Evolutionary conservation across 2,113 vertebrate genomes (phyloP).

Genomic region (Conger conger): DNA sequence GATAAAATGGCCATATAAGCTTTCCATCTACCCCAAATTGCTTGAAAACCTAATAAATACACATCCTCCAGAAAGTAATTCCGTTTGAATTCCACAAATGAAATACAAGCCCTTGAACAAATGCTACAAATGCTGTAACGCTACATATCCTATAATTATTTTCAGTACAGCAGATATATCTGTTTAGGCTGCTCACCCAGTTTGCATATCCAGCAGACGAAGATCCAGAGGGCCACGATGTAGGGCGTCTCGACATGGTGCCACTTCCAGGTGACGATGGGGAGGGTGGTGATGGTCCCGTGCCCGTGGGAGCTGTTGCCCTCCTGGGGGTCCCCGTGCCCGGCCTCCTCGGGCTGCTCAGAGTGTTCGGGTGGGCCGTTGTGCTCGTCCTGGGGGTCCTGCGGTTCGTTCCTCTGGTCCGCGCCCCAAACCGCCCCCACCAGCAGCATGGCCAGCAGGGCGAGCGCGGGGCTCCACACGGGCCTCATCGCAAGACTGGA

Average conservation of each 20-base stretch:
- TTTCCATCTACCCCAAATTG: background rate
- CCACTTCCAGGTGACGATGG: conserved; percentile 73
- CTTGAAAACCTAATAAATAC: background rate
- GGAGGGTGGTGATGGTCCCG: conserved; percentile 54
- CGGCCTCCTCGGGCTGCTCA: background rate
- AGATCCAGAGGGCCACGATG: conserved; percentile 68
- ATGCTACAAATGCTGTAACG: background rate
- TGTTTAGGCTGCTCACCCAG: conserved; percentile 63
- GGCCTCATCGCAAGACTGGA: conserved; percentile 5
- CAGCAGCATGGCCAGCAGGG: background rate
- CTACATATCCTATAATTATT: background rate
- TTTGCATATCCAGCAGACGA: conserved; percentile 74
- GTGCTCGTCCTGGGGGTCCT: background rate
- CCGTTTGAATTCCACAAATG: background rate
- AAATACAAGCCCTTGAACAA: background rate
- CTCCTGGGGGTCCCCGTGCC: background rate
- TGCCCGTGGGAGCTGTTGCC: conserved; percentile 22
- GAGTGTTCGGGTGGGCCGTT: too few species aligned
- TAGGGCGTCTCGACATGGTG: conserved; percentile 59
- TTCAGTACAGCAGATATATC: conserved; percentile 13
- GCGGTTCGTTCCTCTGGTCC: background rate
- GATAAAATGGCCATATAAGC: too few species aligned
- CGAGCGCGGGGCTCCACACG: background rate
- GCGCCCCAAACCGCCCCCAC: background rate
- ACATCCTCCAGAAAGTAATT: background rate